Evolutionary conservation across 2,888 invertebrate species (phyloP).

Genomic region (Andrena flavipes): DNA sequence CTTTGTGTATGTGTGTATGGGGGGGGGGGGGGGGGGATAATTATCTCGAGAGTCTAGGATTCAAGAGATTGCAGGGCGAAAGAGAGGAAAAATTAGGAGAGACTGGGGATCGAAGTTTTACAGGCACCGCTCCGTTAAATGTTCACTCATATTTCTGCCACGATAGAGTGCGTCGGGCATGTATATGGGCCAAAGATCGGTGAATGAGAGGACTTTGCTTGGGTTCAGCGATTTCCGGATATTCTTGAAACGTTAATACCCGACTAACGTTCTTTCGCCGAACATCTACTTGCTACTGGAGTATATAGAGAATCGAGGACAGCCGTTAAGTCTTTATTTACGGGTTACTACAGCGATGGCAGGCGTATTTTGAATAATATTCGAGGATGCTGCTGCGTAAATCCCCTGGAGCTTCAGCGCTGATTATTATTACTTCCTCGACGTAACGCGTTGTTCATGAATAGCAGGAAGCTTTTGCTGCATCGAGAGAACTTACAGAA

Average conservation of each 20-base stretch:
- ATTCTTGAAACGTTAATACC: constrained; percentile 1
- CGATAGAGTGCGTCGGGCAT: constrained; percentile 10
- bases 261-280: not conserved
- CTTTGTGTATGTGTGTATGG: too few relatives aligned
- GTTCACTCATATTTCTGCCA: constrained; percentile 16
- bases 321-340: not conserved
- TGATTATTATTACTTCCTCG: constrained; percentile 9
- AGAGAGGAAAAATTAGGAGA: not conserved
- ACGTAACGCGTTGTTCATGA: not conserved
- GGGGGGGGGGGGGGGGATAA: not conserved
- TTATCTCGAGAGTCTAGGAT: not conserved
- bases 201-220: not conserved
- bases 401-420: not conserved
- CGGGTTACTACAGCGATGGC: not conserved
- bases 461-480: not conserved
- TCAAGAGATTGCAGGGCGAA: constrained; percentile 5
- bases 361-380: not conserved
- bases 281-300: not conserved
- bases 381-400: not conserved
- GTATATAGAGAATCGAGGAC: not conserved
- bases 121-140: not conserved
- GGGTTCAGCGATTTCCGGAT: constrained; percentile 17
- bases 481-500: not conserved
- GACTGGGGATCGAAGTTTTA: not conserved
- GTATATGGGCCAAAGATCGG: constrained; percentile 7